Evolutionary conservation across 2,113 vertebrate species (phyloP).

Genomic region (Cynoglossus semilaevis): DNA sequence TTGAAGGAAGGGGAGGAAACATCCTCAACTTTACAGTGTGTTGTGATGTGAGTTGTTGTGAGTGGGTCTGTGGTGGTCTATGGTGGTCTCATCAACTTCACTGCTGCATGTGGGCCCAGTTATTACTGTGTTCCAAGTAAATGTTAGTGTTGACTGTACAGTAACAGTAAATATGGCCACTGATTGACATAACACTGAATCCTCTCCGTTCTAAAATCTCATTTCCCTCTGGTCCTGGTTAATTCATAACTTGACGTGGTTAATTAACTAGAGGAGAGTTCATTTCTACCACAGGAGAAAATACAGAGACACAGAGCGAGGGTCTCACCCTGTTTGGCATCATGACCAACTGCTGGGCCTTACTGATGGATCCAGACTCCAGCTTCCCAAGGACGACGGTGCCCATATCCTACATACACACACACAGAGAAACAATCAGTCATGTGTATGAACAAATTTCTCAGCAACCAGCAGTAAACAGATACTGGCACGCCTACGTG

Average conservation of each 20-base stretch:
- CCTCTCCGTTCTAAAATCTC: background rate
- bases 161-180: no score
- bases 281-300: background rate
- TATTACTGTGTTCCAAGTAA: no score
- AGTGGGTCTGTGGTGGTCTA: no score
- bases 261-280: background rate
- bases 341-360: slow-evolving; percentile 98
- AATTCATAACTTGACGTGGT: background rate
- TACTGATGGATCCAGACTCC: slow-evolving; percentile 94
- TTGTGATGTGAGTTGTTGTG: no score
- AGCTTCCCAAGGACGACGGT: slow-evolving; percentile 97
- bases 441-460: background rate
- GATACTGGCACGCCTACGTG: no score
- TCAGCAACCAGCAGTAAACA: no score
- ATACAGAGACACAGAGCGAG: background rate
- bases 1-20: no score
- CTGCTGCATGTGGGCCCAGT: no score
- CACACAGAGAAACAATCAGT: background rate
- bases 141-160: no score
- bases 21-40: no score
- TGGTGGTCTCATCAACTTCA: no score
- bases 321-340: slow-evolving; percentile 96
- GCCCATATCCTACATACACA: slow-evolving; percentile 89
- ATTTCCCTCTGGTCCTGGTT: background rate
- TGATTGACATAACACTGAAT: slow-evolving; percentile 1